Conservation (phyloP, 2,888 invertebrate species). For the Druceiella hillmani region DNA sequence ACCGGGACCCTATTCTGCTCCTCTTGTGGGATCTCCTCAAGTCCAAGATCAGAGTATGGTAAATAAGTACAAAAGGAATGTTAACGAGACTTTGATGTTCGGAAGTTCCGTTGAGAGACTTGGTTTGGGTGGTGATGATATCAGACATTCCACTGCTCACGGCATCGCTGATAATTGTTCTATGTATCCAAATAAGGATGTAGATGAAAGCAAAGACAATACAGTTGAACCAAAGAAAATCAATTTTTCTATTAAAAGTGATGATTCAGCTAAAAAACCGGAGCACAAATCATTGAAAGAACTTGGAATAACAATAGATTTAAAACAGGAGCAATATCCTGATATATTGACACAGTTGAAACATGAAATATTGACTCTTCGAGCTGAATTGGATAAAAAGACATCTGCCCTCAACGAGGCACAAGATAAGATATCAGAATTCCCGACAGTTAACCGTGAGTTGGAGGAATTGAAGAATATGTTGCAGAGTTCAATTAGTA, state of each 20-base stretch:
- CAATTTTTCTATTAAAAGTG: conserved; percentile 38
- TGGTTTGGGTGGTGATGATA: conserved; percentile 23
- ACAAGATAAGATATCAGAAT: conserved; percentile 49
- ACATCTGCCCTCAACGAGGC: conserved; percentile 50
- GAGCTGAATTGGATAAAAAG: conserved; percentile 48
- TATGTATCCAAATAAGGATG: conserved; percentile 45
- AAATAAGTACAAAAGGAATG: conserved; percentile 38
- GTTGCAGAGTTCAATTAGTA: conserved; percentile 46
- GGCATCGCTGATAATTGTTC: conserved; percentile 45
- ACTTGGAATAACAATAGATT: conserved; percentile 45
- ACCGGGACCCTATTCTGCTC: conserved; percentile 41
- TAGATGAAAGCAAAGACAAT: conserved; percentile 35
- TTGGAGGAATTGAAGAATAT: conserved; percentile 45
- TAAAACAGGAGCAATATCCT: conserved; percentile 42
- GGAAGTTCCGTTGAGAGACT: conserved; percentile 31
- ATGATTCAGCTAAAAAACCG: conserved; percentile 31
- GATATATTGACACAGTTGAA: conserved; percentile 44
- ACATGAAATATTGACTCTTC: conserved; percentile 52
- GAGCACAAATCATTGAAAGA: conserved; percentile 50
- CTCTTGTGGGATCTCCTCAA: conserved; percentile 40
- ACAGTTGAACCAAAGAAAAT: conserved; percentile 46
- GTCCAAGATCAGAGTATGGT: conserved; percentile 30
- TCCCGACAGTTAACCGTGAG: conserved; percentile 45
- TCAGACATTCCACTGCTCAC: conserved; percentile 33
- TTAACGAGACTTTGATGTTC: conserved; percentile 44